These are phyloP conservation scores for Pristionchus pacificus DNA, from an alignment of 1,140 invertebrate species.

Conservation along the genomic window DNA sequence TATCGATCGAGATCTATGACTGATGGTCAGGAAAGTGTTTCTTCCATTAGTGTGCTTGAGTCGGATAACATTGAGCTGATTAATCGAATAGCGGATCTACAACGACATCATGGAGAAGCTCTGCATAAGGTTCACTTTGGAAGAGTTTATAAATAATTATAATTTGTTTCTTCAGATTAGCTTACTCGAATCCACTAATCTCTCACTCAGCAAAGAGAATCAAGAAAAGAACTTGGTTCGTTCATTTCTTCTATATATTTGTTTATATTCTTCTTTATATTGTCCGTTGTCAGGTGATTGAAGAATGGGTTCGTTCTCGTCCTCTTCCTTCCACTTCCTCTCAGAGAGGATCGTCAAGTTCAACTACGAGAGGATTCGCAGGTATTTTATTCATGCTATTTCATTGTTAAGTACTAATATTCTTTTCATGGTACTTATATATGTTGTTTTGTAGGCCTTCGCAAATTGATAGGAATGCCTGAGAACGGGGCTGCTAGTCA, in stretches of 20 bases:
- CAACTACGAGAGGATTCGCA: neutral
- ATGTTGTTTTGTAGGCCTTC: constrained; percentile 13
- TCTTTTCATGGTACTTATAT: too few species aligned
- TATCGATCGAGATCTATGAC: neutral
- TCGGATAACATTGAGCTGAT: constrained; percentile 32
- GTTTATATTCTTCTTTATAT: neutral
- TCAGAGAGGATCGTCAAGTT: neutral
- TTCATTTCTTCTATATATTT: neutral
- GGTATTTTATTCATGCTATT: too few species aligned
- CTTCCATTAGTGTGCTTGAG: constrained; percentile 27
- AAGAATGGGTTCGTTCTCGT: constrained; percentile 22
- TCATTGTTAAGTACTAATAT: too few species aligned
- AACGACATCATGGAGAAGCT: constrained; percentile 13
- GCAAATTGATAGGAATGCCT: constrained; percentile 17
- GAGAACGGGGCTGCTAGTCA: constrained; percentile 47
- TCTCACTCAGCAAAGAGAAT: constrained; percentile 10
- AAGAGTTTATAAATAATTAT: neutral
- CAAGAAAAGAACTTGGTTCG: constrained; percentile 13
- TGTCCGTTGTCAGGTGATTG: constrained; percentile 14
- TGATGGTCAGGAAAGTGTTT: constrained; percentile 30
- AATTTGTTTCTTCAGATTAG: constrained; percentile 11
- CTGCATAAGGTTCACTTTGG: constrained; percentile 11
- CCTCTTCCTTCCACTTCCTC: constrained; percentile 10
- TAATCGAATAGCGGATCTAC: constrained; percentile 20
- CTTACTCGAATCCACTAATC: constrained; percentile 17